Conservation (phyloP, 1,140 invertebrate species). For the Dinoponera quadriceps region DNA sequence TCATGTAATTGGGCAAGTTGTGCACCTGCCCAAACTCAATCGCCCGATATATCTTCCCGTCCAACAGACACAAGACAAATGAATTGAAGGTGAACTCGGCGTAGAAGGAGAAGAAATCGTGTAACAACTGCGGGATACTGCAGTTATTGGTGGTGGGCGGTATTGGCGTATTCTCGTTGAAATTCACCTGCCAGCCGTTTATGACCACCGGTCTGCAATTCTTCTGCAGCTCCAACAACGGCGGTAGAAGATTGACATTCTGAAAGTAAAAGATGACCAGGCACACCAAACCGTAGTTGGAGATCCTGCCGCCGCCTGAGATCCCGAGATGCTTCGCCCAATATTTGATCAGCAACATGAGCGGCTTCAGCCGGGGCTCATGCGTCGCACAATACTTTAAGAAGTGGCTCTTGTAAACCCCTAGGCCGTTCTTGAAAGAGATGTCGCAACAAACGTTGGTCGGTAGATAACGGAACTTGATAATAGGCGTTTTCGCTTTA, state of each 20-base stretch:
- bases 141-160: conserved; percentile 59
- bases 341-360: conserved; percentile 89
- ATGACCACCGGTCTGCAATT: conserved; percentile 70
- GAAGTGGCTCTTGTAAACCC: conserved; percentile 88
- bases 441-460: conserved; percentile 88
- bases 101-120: conserved; percentile 88
- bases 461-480: conserved; percentile 88
- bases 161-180: conserved; percentile 72
- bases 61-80: conserved; percentile 86
- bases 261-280: conserved; percentile 89
- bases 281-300: conserved; percentile 88
- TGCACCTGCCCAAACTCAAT: conserved; percentile 81
- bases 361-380: conserved; percentile 86
- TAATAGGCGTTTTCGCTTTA: conserved; percentile 90
- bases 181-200: conserved; percentile 86
- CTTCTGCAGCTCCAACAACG: conserved; percentile 81
- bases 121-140: conserved; percentile 84
- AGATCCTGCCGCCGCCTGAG: conserved; percentile 84
- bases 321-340: conserved; percentile 88
- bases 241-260: conserved; percentile 81
- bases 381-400: conserved; percentile 87
- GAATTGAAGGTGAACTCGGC: conserved; percentile 84
- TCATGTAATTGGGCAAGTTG: conserved; percentile 80
- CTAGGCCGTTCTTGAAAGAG: conserved; percentile 89
- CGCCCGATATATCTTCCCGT: conserved; percentile 84